Percentiles rank a stretch among this genome's conserved stretches.
Conservation (phyloP, 2,888 invertebrate species). For the Apotomis betuletana region DNA sequence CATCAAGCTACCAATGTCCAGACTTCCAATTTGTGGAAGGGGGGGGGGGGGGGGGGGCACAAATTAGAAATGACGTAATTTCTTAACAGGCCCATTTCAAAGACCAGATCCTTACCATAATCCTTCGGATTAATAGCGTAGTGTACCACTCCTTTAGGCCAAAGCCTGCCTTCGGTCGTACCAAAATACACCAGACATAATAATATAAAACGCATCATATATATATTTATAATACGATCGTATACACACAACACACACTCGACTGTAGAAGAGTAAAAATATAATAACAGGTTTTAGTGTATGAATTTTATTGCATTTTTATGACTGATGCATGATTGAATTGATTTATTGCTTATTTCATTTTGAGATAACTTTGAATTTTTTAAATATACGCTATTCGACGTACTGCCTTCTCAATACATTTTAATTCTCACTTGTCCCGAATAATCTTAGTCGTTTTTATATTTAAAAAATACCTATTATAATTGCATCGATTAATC, state of each 20-base stretch:
- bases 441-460: background rate
- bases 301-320: constrained; percentile 8
- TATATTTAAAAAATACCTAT: background rate
- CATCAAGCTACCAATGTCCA: too few species aligned
- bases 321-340: constrained; percentile 8
- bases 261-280: background rate
- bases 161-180: constrained; percentile 48
- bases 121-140: constrained; percentile 66
- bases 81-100: background rate
- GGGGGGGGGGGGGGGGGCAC: too few species aligned
- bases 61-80: too few species aligned
- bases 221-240: constrained; percentile 1
- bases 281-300: background rate
- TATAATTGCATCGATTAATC: too few species aligned
- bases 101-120: constrained; percentile 60
- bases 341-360: constrained; percentile 1
- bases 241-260: background rate
- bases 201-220: constrained; percentile 24
- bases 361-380: background rate
- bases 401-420: background rate
- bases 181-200: constrained; percentile 41
- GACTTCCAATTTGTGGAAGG: too few species aligned
- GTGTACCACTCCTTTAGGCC: constrained; percentile 69
- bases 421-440: too few species aligned
- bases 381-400: background rate